Conservation (phyloP, 2,888 invertebrate species). For the Ellobium chinense region DNA sequence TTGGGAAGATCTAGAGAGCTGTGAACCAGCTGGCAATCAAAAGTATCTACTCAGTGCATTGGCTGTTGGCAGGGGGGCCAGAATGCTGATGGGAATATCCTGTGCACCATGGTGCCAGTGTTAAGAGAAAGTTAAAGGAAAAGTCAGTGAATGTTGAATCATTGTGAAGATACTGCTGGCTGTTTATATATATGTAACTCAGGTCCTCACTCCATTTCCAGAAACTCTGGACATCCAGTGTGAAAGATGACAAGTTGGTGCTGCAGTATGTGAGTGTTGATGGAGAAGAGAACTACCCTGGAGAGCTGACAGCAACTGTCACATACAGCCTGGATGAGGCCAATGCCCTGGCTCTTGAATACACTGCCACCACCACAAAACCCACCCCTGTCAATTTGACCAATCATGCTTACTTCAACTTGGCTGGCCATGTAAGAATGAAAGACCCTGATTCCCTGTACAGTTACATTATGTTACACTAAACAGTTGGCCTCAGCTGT, state of each 20-base stretch:
- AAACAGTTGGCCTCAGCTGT: too few relatives aligned
- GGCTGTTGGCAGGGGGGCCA: too few relatives aligned
- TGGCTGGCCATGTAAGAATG: slow-evolving; percentile 90
- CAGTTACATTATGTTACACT: too few relatives aligned
- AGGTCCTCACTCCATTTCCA: slow-evolving; percentile 68
- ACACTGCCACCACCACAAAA: slow-evolving; percentile 87
- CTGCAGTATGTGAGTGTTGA: slow-evolving; percentile 87
- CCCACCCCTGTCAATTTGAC: slow-evolving; percentile 92
- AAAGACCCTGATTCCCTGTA: too few relatives aligned
- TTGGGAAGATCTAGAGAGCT: too few relatives aligned
- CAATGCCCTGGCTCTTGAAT: slow-evolving; percentile 87
- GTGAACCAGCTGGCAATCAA: too few relatives aligned
- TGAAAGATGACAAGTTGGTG: slow-evolving; percentile 83
- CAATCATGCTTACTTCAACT: slow-evolving; percentile 93
- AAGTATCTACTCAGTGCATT: too few relatives aligned
- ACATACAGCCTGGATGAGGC: slow-evolving; percentile 85
- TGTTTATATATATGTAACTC: background rate
- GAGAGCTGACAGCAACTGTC: slow-evolving; percentile 86
- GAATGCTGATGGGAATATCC: too few relatives aligned
- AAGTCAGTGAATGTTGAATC: too few relatives aligned
- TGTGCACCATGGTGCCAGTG: too few relatives aligned
- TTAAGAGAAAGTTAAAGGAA: too few relatives aligned
- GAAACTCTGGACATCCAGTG: slow-evolving; percentile 86
- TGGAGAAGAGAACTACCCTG: slow-evolving; percentile 93
- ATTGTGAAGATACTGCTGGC: too few relatives aligned